These are phyloP conservation scores for Betta splendens DNA, from an alignment of 2,797 vertebrate genomes.

Conservation along the genomic window DNA sequence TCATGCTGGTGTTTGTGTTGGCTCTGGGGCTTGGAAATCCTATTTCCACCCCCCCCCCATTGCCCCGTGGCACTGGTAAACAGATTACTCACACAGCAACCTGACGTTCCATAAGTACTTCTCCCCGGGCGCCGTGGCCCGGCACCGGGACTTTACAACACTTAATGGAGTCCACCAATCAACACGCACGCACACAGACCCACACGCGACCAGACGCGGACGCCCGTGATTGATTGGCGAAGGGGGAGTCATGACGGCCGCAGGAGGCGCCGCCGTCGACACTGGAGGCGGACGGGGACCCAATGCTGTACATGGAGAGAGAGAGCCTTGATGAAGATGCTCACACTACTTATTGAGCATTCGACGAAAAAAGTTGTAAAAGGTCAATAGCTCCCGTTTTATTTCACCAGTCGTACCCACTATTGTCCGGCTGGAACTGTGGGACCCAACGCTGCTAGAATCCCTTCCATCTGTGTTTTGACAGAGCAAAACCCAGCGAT, in stretches of 20 bases:
- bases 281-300: constrained; percentile 38
- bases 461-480: too few relatives aligned
- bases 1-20: constrained; percentile 37
- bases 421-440: too few relatives aligned
- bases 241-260: constrained; percentile 60
- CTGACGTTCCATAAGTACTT: constrained; percentile 60
- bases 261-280: constrained; percentile 47
- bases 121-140: constrained; percentile 45
- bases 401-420: too few relatives aligned
- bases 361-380: neutral
- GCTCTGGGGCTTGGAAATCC: constrained; percentile 51
- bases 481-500: too few relatives aligned
- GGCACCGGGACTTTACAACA: constrained; percentile 60
- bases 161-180: constrained; percentile 73
- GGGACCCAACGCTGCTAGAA: too few relatives aligned
- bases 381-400: too few relatives aligned
- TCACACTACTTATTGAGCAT: too few relatives aligned
- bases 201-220: constrained; percentile 22
- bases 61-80: constrained; percentile 60
- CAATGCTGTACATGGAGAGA: constrained; percentile 7
- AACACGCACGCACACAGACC: constrained; percentile 32
- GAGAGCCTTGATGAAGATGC: neutral
- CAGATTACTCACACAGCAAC: constrained; percentile 68
- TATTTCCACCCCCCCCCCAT: constrained; percentile 14
- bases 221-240: constrained; percentile 70